These are phyloP conservation scores for Drosophila neutralis DNA, from an alignment of 2,888 invertebrate genomes.

Conservation along the genomic window DNA sequence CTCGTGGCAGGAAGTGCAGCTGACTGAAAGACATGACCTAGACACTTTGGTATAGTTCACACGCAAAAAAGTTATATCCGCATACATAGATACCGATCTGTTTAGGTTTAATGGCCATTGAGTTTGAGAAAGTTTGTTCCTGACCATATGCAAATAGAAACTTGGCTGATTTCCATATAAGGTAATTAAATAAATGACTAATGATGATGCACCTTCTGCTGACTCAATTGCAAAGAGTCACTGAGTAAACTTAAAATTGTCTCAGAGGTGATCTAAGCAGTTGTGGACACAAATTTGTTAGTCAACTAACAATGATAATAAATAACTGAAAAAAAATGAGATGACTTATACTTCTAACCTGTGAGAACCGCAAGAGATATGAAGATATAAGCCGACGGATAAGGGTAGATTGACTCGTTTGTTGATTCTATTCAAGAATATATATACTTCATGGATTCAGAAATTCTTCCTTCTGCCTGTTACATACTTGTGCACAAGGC, in stretches of 20 bases:
- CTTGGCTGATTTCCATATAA: slow-evolving; percentile 33
- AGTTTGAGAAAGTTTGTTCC: neutral
- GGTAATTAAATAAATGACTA: slow-evolving; percentile 4
- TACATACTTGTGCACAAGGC: neutral
- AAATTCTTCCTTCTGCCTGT: neutral
- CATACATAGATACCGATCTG: slow-evolving; percentile 27
- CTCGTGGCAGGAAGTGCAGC: slow-evolving; percentile 49
- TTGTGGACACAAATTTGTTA: slow-evolving; percentile 17
- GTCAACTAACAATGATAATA: slow-evolving; percentile 19
- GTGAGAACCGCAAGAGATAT: neutral
- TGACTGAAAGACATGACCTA: slow-evolving; percentile 63
- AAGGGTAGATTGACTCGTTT: neutral
- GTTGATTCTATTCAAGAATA: neutral
- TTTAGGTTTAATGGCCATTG: no score
- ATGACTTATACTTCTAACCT: neutral
- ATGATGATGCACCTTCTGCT: slow-evolving; percentile 38
- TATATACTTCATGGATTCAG: neutral
- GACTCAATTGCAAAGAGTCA: slow-evolving; percentile 36
- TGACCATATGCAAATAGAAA: neutral
- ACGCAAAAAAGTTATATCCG: neutral
- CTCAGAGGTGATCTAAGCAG: slow-evolving; percentile 11
- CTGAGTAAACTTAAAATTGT: slow-evolving; percentile 10
- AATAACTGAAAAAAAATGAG: neutral
- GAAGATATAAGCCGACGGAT: neutral
- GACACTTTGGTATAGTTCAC: slow-evolving; percentile 55